Percentiles rank a stretch among this genome's conserved stretches.
Conservation (phyloP, 1,140 invertebrate species). For the Schmidtea mediterranea region DNA sequence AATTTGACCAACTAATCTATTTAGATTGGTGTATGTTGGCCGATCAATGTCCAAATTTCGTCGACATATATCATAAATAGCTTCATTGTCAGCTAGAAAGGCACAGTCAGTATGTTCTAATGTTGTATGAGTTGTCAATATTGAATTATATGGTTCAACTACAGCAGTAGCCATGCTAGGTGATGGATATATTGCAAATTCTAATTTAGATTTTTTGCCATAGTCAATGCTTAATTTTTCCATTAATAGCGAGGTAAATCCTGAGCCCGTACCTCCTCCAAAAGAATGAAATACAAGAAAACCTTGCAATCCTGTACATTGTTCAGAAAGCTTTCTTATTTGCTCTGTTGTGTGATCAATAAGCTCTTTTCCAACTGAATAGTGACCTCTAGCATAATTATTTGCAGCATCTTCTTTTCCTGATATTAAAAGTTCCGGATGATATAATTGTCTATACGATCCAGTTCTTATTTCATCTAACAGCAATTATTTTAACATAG, state of each 20-base stretch:
- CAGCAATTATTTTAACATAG: too few species aligned
- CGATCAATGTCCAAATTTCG: conserved; percentile 12
- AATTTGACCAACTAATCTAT: conserved; percentile 18
- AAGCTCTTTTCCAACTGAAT: conserved; percentile 20
- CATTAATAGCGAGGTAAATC: conserved; percentile 34
- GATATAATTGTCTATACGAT: conserved; percentile 18
- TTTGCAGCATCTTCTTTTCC: conserved; percentile 23
- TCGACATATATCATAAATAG: conserved; percentile 30
- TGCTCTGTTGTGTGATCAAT: conserved; percentile 16
- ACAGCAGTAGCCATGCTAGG: conserved; percentile 36
- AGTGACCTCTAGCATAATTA: conserved; percentile 21
- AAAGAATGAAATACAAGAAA: conserved; percentile 39
- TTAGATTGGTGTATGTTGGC: conserved; percentile 17
- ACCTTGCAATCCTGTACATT: conserved; percentile 16
- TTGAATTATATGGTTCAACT: conserved; percentile 21
- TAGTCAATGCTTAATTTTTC: conserved; percentile 59
- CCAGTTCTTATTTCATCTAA: conserved; percentile 13
- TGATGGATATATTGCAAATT: conserved; percentile 56
- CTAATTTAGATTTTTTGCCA: conserved; percentile 59
- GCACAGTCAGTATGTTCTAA: conserved; percentile 21
- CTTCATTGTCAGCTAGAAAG: conserved; percentile 30
- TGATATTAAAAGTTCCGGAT: conserved; percentile 24
- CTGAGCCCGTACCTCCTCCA: conserved; percentile 35
- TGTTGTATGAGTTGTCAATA: conserved; percentile 15
- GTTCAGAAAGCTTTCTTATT: conserved; percentile 14